A percentile compares a stretch with the other conserved stretches of the same genome.
Conservation (phyloP, 30 jellyfish, hydroid and myxozoan species). For the Haliclystus octoradiatus region DNA sequence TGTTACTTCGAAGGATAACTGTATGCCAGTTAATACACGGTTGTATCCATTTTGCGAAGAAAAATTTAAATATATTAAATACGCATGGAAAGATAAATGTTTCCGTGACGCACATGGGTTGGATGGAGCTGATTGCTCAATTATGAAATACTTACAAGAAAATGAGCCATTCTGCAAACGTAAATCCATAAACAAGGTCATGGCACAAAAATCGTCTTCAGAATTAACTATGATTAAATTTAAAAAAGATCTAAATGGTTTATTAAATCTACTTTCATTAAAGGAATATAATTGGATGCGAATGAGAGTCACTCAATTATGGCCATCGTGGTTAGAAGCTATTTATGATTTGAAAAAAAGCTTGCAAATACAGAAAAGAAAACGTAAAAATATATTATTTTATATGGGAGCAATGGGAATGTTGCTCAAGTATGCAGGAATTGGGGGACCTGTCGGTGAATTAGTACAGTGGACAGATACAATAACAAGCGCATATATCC, state of each 20-base stretch:
- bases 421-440: slow-evolving; percentile 39
- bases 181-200: too few relatives aligned
- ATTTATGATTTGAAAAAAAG: slow-evolving; percentile 4
- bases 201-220: too few relatives aligned
- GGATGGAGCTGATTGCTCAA: too few relatives aligned
- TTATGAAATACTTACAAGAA: too few relatives aligned
- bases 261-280: slow-evolving; percentile 23
- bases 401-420: slow-evolving; percentile 63
- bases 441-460: slow-evolving; percentile 83
- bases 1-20: too few relatives aligned
- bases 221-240: background rate
- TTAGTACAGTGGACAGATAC: slow-evolving; percentile 88
- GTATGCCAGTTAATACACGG: slow-evolving; percentile 24
- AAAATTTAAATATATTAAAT: slow-evolving; percentile 12
- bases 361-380: slow-evolving; percentile 22
- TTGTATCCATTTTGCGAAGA: slow-evolving; percentile 34
- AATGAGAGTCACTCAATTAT: slow-evolving; percentile 34
- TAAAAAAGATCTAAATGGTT: slow-evolving; percentile 49
- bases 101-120: too few relatives aligned
- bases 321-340: slow-evolving; percentile 70
- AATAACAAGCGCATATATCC: slow-evolving; percentile 46
- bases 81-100: background rate
- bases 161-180: too few relatives aligned
- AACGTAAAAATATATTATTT: slow-evolving; percentile 40
- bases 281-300: slow-evolving; percentile 45